These are phyloP conservation scores for Nudaria mundana DNA, from an alignment of 2,888 invertebrate genomes.

Conservation along the genomic window DNA sequence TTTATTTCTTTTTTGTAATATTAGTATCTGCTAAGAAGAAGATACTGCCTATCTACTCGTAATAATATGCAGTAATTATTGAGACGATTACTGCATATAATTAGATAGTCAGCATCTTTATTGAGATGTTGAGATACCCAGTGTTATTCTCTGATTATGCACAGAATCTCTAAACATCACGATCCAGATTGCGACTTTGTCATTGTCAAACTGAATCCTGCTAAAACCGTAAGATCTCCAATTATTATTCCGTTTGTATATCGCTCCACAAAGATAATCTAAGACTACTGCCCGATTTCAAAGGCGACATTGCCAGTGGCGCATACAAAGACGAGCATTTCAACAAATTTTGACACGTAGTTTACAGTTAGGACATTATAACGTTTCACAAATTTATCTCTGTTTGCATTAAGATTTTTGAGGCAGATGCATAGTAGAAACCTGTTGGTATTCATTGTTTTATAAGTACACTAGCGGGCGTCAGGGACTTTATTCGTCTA, in stretches of 20 bases:
- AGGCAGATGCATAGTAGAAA: not conserved
- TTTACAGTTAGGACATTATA: slow-evolving; percentile 13
- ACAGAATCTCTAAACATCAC: not conserved
- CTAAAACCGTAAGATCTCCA: slow-evolving; percentile 6
- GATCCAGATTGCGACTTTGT: not conserved
- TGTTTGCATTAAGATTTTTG: not conserved
- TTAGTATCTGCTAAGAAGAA: too few relatives aligned
- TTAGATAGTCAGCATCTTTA: too few relatives aligned
- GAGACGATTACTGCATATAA: too few relatives aligned
- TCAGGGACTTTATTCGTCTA: too few relatives aligned
- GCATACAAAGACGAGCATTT: slow-evolving; percentile 31
- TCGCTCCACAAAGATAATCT: slow-evolving; percentile 24
- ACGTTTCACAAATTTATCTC: slow-evolving; percentile 6
- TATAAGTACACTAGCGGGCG: too few relatives aligned
- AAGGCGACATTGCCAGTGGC: slow-evolving; percentile 18
- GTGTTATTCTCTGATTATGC: not conserved
- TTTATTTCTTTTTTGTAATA: too few relatives aligned
- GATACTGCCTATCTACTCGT: too few relatives aligned
- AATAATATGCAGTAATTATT: too few relatives aligned
- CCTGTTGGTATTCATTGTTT: not conserved
- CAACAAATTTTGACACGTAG: slow-evolving; percentile 33
- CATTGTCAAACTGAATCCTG: slow-evolving; percentile 1
- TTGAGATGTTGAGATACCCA: not conserved
- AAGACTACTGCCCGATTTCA: slow-evolving; percentile 8
- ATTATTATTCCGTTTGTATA: slow-evolving; percentile 22